phyloP scores from a whole-genome alignment of 2,888 invertebrate genomes.

The Callyntrura sp. region DNA sequence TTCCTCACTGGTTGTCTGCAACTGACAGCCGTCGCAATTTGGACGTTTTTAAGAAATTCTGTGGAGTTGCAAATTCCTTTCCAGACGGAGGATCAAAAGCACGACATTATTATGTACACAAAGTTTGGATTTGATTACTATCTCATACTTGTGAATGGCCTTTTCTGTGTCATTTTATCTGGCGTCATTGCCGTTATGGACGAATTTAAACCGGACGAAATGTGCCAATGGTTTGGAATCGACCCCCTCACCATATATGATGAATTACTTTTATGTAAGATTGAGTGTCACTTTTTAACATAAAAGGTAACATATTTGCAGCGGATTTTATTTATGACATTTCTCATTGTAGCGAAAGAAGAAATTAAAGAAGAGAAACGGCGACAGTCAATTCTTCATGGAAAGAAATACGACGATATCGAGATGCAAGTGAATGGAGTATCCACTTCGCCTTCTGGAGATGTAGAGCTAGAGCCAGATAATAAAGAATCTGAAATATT shows the following conservation, averaged over 20 bases:
- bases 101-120: conserved; percentile 85
- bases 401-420: conserved; percentile 24
- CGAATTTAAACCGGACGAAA: conserved; percentile 85
- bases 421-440: conserved; percentile 39
- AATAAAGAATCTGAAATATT: no score
- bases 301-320: not conserved
- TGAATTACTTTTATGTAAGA: conserved; percentile 86
- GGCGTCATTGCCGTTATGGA: conserved; percentile 86
- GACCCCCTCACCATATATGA: conserved; percentile 87
- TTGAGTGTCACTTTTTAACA: not conserved
- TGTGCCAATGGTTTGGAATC: conserved; percentile 87
- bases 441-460: conserved; percentile 10
- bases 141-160: conserved; percentile 86
- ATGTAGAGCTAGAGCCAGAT: not conserved
- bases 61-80: conserved; percentile 87
- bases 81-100: conserved; percentile 84
- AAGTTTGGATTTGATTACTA: conserved; percentile 87
- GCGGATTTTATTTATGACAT: not conserved
- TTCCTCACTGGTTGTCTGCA: conserved; percentile 87
- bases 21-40: conserved; percentile 86
- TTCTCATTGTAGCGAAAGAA: conserved; percentile 44
- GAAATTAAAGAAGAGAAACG: conserved; percentile 66
- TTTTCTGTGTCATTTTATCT: conserved; percentile 86
- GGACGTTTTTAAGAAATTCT: conserved; percentile 87
- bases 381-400: conserved; percentile 24